Percentiles rank a stretch among this genome's conserved stretches.
These are phyloP conservation scores for human DNA, from an alignment of 2,113 vertebrate species.

Conservation along the genomic window DNA sequence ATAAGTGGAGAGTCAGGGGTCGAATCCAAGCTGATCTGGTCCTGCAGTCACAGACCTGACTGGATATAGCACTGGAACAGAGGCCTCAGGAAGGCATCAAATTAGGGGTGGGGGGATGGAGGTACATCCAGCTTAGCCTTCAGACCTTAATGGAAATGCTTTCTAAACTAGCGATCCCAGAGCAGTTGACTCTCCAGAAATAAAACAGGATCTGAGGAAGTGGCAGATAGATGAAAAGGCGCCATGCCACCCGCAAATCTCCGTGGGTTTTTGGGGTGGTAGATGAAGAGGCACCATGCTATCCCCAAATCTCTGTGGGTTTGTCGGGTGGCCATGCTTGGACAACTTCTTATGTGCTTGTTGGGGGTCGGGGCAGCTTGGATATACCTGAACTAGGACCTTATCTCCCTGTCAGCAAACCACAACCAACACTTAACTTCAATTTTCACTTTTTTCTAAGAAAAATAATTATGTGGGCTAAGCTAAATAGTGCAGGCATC, in stretches of 20 bases:
- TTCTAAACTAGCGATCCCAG: not conserved
- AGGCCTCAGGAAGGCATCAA: not conserved
- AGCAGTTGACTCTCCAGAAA: not conserved
- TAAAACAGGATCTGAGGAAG: not conserved
- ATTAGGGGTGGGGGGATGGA: too few species aligned
- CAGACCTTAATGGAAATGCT: not conserved
- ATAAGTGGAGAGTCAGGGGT: not conserved
- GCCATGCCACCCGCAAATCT: too few species aligned
- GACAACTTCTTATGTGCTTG: not conserved
- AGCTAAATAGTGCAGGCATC: not conserved
- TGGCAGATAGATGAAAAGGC: not conserved
- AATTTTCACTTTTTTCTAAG: not conserved
- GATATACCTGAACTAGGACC: not conserved
- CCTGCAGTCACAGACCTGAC: not conserved
- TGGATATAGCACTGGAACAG: accelerated
- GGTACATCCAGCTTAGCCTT: not conserved
- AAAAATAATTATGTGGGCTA: not conserved
- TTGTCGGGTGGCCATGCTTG: accelerated
- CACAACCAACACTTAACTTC: not conserved
- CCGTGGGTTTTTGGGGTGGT: accelerated
- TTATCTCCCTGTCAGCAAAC: not conserved
- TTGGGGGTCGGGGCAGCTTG: not conserved
- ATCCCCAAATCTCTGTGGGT: accelerated
- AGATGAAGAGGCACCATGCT: not conserved
- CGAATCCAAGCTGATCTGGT: not conserved